phyloP scores from a whole-genome alignment of 2,888 invertebrate genomes.

The Heliconius charithonia region DNA sequence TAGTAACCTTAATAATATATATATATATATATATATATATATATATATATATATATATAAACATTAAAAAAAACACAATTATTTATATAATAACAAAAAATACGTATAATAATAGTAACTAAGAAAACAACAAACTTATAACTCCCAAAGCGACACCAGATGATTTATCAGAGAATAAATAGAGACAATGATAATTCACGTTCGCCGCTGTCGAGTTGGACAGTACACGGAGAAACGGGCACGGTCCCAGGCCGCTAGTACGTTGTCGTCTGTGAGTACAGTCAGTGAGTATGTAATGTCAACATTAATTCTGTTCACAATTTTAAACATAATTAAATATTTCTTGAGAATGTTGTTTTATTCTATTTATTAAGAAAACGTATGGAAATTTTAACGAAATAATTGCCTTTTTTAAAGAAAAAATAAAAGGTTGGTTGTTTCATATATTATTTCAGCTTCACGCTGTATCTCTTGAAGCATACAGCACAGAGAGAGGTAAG shows the following conservation, averaged over 20 bases:
- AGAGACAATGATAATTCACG: conserved; percentile 24
- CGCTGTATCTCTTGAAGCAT: no score
- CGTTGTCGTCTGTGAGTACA: conserved; percentile 18
- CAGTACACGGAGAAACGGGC: conserved; percentile 27
- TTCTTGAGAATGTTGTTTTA: background rate
- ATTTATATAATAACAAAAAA: background rate
- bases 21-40: no score
- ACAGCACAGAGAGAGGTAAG: no score
- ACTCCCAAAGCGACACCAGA: background rate
- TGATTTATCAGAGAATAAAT: background rate
- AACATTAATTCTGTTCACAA: conserved; percentile 3
- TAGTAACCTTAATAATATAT: no score
- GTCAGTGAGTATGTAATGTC: conserved; percentile 22
- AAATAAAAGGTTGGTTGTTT: no score
- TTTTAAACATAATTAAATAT: background rate
- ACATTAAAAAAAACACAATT: background rate
- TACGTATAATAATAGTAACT: no score
- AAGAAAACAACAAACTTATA: background rate
- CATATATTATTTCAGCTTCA: no score
- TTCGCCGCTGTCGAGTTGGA: conserved; percentile 24
- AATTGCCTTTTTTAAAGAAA: no score
- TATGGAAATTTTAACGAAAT: no score
- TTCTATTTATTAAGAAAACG: no score
- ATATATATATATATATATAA: no score
- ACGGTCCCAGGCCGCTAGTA: conserved; percentile 29